Evolutionary conservation across 1,140 invertebrate genomes (phyloP).

Genomic region (Macrosteles quadrilineatus): DNA sequence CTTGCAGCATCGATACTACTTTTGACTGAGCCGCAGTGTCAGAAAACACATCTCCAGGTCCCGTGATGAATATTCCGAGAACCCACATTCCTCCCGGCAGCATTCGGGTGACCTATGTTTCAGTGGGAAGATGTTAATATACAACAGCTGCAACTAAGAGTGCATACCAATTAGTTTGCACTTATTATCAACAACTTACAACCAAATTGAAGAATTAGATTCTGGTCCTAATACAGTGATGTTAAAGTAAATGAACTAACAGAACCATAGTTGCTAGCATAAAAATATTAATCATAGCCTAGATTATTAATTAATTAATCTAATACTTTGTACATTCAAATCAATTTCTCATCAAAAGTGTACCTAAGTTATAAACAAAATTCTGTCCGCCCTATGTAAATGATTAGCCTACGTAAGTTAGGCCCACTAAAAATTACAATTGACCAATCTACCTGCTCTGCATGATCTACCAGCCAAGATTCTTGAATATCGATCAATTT

Average conservation of each 20-base stretch:
- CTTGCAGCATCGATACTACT: constrained; percentile 57
- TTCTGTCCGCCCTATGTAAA: too few species aligned
- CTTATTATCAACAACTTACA: background rate
- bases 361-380: too few species aligned
- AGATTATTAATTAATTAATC: too few species aligned
- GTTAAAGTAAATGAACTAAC: too few species aligned
- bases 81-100: constrained; percentile 79
- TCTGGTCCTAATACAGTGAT: background rate
- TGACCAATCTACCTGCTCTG: constrained; percentile 29
- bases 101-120: constrained; percentile 72
- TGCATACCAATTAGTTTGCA: background rate
- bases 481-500: constrained; percentile 25
- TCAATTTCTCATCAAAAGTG: too few species aligned
- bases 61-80: constrained; percentile 62
- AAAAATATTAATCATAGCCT: too few species aligned
- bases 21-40: constrained; percentile 51
- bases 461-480: constrained; percentile 23
- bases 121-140: too few species aligned
- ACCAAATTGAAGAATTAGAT: background rate
- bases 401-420: too few species aligned
- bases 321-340: too few species aligned
- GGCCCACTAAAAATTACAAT: too few species aligned
- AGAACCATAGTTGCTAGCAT: too few species aligned
- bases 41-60: constrained; percentile 64
- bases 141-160: background rate